Evolutionary conservation across 2,113 vertebrate species (phyloP).

Genomic region (Python bivittatus): DNA sequence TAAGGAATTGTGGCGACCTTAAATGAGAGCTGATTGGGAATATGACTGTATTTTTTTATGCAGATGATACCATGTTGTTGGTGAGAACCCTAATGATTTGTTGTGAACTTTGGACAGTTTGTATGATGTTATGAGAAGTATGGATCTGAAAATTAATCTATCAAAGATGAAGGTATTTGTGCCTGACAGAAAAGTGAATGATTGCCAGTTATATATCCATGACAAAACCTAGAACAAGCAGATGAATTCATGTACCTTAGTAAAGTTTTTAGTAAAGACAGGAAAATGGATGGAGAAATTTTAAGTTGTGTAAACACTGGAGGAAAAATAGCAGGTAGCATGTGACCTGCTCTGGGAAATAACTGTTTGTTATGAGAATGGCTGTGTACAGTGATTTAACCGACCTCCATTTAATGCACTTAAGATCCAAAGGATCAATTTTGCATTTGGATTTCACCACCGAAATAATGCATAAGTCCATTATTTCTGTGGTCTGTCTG

Average conservation of each 20-base stretch:
- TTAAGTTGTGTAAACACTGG: not conserved
- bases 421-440: not conserved
- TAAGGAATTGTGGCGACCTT: not conserved
- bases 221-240: not conserved
- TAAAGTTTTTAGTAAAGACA: not conserved
- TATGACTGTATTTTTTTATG: not conserved
- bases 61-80: not conserved
- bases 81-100: not conserved
- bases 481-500: not conserved
- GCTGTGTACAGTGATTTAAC: not conserved
- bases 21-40: not conserved
- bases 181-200: not conserved
- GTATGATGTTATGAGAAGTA: not conserved
- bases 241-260: not conserved
- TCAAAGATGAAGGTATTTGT: not conserved
- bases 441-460: not conserved
- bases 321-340: not conserved
- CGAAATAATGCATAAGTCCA: not conserved
- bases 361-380: not conserved
- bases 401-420: not conserved
- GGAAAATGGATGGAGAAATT: not conserved
- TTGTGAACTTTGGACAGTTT: not conserved
- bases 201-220: not conserved
- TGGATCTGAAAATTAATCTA: not conserved
- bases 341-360: not conserved